Percentiles rank a stretch among this genome's conserved stretches.
These are phyloP conservation scores for Coptodon bakossiorum DNA, from an alignment of 2,113 vertebrate species.

Conservation along the genomic window DNA sequence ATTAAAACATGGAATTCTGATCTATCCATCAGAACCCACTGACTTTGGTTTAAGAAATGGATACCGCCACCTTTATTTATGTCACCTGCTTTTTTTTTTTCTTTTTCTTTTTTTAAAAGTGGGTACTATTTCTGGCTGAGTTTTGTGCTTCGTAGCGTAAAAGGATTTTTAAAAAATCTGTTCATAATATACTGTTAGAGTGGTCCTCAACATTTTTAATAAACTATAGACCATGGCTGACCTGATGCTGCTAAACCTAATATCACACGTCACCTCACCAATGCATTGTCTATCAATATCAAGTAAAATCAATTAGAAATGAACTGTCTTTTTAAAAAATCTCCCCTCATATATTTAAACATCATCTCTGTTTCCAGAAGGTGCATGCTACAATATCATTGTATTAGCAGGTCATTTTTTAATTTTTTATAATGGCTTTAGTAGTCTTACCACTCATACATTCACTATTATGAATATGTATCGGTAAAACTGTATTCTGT, in stretches of 20 bases:
- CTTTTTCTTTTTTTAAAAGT: background rate
- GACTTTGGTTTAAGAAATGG: background rate
- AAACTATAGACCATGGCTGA: background rate
- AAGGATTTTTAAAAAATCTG: background rate
- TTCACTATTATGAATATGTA: background rate
- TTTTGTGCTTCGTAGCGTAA: background rate
- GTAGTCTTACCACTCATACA: background rate
- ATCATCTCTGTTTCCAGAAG: constrained; percentile 3
- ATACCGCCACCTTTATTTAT: background rate
- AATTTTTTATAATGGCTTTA: background rate
- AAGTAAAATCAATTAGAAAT: constrained; percentile 6
- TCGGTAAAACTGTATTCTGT: background rate
- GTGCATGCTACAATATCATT: background rate
- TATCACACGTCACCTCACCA: background rate
- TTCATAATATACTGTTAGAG: background rate
- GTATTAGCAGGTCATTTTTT: background rate
- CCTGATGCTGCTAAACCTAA: background rate
- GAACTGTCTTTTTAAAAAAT: constrained; percentile 6
- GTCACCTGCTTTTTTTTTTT: accelerated
- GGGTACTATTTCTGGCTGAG: background rate
- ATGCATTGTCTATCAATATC: background rate
- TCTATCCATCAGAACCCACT: background rate
- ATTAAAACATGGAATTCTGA: background rate
- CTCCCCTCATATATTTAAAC: constrained; percentile 4
- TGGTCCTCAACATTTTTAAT: background rate